Evolutionary conservation across 2,797 vertebrate genomes (phyloP), one percentile per base, ranked within the genome.

Genomic region (Sebastes melanostomus): DNA sequence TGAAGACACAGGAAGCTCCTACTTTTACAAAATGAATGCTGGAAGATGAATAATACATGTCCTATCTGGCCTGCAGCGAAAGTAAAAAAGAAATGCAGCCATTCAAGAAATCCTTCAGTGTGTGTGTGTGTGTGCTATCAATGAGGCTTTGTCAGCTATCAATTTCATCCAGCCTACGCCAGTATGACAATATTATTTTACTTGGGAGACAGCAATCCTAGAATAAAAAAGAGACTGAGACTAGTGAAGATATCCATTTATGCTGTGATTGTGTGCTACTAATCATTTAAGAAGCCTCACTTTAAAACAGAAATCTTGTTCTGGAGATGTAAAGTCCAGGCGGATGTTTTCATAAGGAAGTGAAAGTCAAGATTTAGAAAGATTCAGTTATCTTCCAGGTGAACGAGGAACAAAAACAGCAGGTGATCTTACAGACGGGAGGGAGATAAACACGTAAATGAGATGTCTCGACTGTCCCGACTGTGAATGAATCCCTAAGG

Each of bases 41-140:
- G 24, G 42, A 25, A 56, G 13, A 74, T 80, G 30, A 76, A 79
- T 82, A 65, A 79, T 42, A 29, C 25, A 75, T 79, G 62, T 75
- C 8, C 3, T n/a, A 5, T 55, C 20, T 22, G 82, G 24, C 50
- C 63, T 46, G 36, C 38, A 59, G 54, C 2, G 0, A 56, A 54
- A 71, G 7, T 32, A 13, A 69, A 61, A 76, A 76, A 56, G 7
- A 76, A 34, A 72, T n/a, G 22, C 38, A 63, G 30, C 52, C 25
- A 72, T 72, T 78, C 27, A 78, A 30, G 10, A 56, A 27, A 34
- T 14, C 9, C 32, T 36, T 14, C 24, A n/a, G 34, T 11, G 36
- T 52, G 68, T 34, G 59, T 32, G 58, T 11, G 36, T 52, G 69
- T 34, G 59, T 55, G 20, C 1, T 10, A 8, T 84, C 62, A 72